A percentile compares a stretch with the other conserved stretches of the same genome.
Conservation (phyloP, 1,140 invertebrate genomes). For the Luehdorfia chinensis region DNA sequence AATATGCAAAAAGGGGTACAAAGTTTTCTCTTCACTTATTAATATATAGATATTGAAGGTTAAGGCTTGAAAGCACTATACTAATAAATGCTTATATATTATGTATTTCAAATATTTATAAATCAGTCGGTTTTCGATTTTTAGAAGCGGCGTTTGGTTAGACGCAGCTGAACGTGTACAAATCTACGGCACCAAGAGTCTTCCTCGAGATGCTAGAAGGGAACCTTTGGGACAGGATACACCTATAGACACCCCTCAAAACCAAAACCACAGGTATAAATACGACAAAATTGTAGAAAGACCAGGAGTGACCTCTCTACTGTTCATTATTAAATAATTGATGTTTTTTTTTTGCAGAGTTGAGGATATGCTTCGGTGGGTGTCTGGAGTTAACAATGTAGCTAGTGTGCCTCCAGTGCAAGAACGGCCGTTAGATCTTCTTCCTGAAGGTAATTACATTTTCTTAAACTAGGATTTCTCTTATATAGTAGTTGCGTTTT, state of each 20-base stretch:
- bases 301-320: too few species aligned
- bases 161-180: conserved; percentile 87
- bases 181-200: conserved; percentile 81
- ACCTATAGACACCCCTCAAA: conserved; percentile 35
- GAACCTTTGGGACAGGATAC: conserved; percentile 89
- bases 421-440: conserved; percentile 69
- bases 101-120: too few species aligned
- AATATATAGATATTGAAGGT: too few species aligned
- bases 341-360: conserved; percentile 61
- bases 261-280: conserved; percentile 62
- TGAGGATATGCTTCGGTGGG: conserved; percentile 74
- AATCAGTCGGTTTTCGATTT: too few species aligned
- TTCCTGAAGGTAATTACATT: conserved; percentile 57
- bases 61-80: too few species aligned
- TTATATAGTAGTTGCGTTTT: too few species aligned
- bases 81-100: too few species aligned
- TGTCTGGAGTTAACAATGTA: conserved; percentile 70
- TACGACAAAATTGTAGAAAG: background rate
- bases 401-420: conserved; percentile 58
- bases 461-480: too few species aligned
- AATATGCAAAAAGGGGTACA: too few species aligned
- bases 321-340: too few species aligned
- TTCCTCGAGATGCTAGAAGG: conserved; percentile 87
- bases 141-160: conserved; percentile 81
- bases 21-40: too few species aligned